Evolutionary conservation across 2,888 invertebrate genomes (phyloP).

Genomic region (Caenorhabditis sp.): DNA sequence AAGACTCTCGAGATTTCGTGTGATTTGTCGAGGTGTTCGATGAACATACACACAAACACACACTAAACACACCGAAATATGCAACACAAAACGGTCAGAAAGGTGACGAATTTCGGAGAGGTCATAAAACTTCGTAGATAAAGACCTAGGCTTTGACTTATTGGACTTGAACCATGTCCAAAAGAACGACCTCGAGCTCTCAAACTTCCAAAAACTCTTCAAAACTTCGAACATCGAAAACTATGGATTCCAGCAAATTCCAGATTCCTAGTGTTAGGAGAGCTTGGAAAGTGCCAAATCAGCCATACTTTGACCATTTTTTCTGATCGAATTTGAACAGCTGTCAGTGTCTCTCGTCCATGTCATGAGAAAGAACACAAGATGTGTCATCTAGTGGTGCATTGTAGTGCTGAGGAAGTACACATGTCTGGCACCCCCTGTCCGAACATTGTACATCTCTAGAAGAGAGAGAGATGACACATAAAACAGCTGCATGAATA

Average conservation of each 20-base stretch:
- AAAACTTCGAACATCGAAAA: no score
- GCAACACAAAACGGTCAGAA: neutral
- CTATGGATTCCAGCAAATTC: no score
- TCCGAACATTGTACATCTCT: neutral
- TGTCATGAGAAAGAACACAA: neutral
- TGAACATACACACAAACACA: neutral
- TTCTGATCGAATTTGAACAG: neutral
- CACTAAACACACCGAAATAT: neutral
- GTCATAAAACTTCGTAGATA: neutral
- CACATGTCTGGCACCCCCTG: no score
- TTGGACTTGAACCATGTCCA: no score
- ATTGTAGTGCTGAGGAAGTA: neutral
- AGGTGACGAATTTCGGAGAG: constrained; percentile 1
- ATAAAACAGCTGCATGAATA: constrained; percentile 3
- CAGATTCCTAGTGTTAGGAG: no score
- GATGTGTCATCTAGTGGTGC: constrained; percentile 6
- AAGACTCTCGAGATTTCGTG: constrained; percentile 10
- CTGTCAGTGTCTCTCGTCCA: neutral
- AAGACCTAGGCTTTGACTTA: no score
- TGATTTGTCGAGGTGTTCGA: neutral
- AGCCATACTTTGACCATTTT: no score
- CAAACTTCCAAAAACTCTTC: no score
- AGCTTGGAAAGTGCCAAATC: no score
- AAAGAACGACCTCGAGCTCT: no score
- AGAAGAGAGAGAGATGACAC: neutral